Evolutionary conservation across 2,113 vertebrate genomes (phyloP), one percentile per base, ranked within the genome.

Genomic region (Pithys albifrons): DNA sequence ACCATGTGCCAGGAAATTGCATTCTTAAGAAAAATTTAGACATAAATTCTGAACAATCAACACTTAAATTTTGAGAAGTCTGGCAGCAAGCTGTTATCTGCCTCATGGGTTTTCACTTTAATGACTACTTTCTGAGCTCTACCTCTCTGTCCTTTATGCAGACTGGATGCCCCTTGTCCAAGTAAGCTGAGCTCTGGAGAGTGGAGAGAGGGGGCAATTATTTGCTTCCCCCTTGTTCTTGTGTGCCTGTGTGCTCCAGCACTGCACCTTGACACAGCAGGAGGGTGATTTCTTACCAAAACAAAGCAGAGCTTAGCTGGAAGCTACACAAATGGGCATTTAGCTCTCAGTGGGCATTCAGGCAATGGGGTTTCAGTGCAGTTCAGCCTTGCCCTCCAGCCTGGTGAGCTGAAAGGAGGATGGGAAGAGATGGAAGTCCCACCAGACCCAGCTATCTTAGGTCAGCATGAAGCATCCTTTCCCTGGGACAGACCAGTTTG

Each of bases 1-100:
- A 88, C 78, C 79, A 35, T 91, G 90, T 96, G 97, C 97, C 97
- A 98, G 97, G 97, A 98, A 98, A 97, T 97, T 93, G 81, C 94
- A 96, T 97, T 98, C 96, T 98, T 96, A 93, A 97, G 95, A 96
- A 97, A 97, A 97, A 95, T 92, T 88, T 96, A 88, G 96, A 93
- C 95, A 86, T 89, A 91, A 95, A 96, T 97, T 97, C 96, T 97
- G 94, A 96, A 96, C 96, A 96, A 95, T 91, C 85, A 96, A 91
- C 95, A 96, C 92, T 77, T 91, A 88, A 83, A 91, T 96, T 97
- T 96, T 95, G 92, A 96, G 96, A 96, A 91, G 93, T 94, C 94
- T 97, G 97, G 93, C 96, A 97, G 91, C 93, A 96, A 95, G 91
- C 85, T 96, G 88, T 96, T 95, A 95, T 72, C 72, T 91, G 85